Evolutionary conservation across 2,888 invertebrate genomes (phyloP), one percentile per base, ranked within the genome.

Genomic region (Hedya salicella): DNA sequence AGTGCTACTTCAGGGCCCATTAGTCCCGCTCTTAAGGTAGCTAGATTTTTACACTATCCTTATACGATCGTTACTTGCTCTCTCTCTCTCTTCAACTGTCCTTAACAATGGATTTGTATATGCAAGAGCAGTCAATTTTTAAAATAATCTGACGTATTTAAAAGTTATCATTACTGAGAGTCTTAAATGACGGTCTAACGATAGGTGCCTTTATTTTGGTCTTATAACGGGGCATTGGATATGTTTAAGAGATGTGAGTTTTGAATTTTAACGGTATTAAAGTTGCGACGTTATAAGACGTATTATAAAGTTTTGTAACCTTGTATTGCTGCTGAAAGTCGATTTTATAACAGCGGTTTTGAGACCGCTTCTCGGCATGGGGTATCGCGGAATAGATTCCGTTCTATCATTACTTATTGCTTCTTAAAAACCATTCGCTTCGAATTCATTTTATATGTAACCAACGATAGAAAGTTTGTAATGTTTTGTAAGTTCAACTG

Each of bases 1-100:
- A 68, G 50, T 40, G 63, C 67, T 53, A 69, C 62, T 73, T 70
- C 72, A 71, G 78, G 77, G 70, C 73, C 73, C 85, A 85, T 80
- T 73, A 79, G 88, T 86, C 87, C 86, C 87, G 88, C 86, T 87
- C 87, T 81, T 76, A 74, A 73, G 71, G 25, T 84, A 84, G 77
- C 75, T 83, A 85, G 76, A 78, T 76, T 78, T 83, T 80, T 80
- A 83, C 81, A 85, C 79, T 85, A 76, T 80, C 75, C 80, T 77
- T 77, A 71, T 78, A 68, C 76, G 73, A 63, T 70, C 70, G 36
- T 71, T 70, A 60, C 59, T 69, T 73, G 71, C 54, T 48, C 53
- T 72, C 54, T 48, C 53, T 52, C 62, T 62, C 46, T 68, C 64
- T 64, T 64, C 48, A 57, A 64, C 39, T 49, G 46, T 50, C 63